Evolutionary conservation across 2,113 vertebrate species (phyloP).

Genomic region (Eira barbara): DNA sequence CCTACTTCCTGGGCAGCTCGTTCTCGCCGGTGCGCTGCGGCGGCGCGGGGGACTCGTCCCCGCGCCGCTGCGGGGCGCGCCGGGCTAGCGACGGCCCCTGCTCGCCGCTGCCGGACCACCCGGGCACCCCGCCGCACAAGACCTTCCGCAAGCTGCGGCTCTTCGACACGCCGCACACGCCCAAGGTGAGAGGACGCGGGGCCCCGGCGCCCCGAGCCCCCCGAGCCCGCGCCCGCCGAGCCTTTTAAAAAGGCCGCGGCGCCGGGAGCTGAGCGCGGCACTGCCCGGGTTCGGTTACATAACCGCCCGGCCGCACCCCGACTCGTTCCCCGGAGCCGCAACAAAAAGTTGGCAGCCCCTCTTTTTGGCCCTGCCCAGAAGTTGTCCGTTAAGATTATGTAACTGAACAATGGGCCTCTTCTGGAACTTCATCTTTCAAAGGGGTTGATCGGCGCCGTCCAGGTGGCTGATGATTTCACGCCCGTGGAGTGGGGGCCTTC

Average conservation of each 20-base stretch:
- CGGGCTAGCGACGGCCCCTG: conserved; percentile 78
- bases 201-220: not conserved
- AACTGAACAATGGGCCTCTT: conserved; percentile 66
- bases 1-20: conserved; percentile 84
- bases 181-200: conserved; percentile 87
- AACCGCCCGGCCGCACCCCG: conserved; percentile 39
- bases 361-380: conserved; percentile 47
- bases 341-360: conserved; percentile 34
- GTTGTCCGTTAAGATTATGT: conserved; percentile 77
- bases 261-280: not conserved
- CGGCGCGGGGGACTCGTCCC: conserved; percentile 64
- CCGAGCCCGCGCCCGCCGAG: not conserved
- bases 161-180: conserved; percentile 97
- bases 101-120: conserved; percentile 89
- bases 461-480: conserved; percentile 23
- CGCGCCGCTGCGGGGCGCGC: conserved; percentile 59
- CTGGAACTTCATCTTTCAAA: conserved; percentile 45
- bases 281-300: conserved; percentile 56
- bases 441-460: not conserved
- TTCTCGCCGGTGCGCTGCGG: conserved; percentile 83
- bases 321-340: not conserved
- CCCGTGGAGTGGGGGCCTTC: not conserved
- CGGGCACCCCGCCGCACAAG: conserved; percentile 96
- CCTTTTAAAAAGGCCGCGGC: conserved; percentile 39
- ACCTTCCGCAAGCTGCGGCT: conserved; percentile 95